phyloP scores from a whole-genome alignment of 2,888 invertebrate species.

The Amphipoea oculea region DNA sequence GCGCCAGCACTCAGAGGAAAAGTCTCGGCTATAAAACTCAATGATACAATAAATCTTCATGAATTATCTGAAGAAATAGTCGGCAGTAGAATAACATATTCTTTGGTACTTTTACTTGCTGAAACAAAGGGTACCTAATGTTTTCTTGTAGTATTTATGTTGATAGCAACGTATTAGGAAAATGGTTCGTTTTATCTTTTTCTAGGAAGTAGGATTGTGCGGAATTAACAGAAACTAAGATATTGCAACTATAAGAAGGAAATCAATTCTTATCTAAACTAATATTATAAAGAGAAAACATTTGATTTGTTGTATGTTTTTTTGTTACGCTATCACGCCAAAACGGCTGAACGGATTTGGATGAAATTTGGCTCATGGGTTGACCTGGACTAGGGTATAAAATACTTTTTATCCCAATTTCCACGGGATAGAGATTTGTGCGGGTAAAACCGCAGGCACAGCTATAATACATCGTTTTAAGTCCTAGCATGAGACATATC shows the following conservation, averaged over 20 bases:
- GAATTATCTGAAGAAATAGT: constrained; percentile 56
- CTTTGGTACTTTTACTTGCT: constrained; percentile 10
- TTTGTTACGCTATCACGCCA: too few relatives aligned
- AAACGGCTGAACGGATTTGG: too few relatives aligned
- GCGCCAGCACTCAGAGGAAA: constrained; percentile 42
- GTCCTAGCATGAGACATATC: background rate
- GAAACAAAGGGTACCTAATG: constrained; percentile 33
- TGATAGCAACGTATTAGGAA: constrained; percentile 40
- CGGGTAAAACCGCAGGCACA: background rate
- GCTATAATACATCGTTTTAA: background rate
- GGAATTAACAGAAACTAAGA: background rate
- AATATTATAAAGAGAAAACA: too few relatives aligned
- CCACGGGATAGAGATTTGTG: too few relatives aligned
- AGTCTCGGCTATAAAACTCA: constrained; percentile 58
- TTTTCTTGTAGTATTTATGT: constrained; percentile 41
- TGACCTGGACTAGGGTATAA: too few relatives aligned
- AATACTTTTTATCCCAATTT: too few relatives aligned
- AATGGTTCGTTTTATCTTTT: constrained; percentile 16
- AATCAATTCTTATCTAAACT: background rate
- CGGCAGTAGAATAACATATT: constrained; percentile 49
- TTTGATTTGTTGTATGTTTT: too few relatives aligned
- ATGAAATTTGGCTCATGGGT: too few relatives aligned
- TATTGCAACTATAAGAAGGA: background rate
- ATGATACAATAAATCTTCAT: constrained; percentile 59
- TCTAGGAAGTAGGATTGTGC: background rate